A percentile compares a stretch with the other conserved stretches of the same genome.
These are phyloP conservation scores for Sparidentex hasta DNA, from an alignment of 2,797 vertebrate genomes.

Conservation along the genomic window DNA sequence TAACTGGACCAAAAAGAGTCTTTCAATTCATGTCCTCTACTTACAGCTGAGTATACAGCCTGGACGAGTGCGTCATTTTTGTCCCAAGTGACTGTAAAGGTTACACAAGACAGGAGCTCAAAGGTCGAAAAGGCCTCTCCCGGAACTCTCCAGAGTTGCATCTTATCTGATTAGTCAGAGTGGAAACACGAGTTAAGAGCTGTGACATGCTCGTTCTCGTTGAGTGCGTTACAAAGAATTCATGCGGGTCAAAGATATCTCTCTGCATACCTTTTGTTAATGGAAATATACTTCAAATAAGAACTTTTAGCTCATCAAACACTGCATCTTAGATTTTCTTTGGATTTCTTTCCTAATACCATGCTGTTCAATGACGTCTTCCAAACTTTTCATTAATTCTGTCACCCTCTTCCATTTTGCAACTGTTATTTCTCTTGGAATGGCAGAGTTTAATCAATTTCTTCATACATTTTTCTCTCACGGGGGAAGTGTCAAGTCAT, in stretches of 20 bases:
- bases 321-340: neutral
- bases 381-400: neutral
- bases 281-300: neutral
- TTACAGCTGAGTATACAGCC: neutral
- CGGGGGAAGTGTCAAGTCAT: too few relatives aligned
- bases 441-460: neutral
- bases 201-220: constrained; percentile 3
- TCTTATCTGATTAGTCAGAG: constrained; percentile 50
- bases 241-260: neutral
- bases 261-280: neutral
- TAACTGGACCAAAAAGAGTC: neutral
- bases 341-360: neutral
- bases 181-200: neutral
- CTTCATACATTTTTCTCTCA: neutral
- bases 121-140: constrained; percentile 59
- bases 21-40: neutral
- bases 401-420: neutral
- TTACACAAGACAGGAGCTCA: constrained; percentile 49
- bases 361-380: neutral
- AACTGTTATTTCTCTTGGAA: neutral
- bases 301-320: neutral
- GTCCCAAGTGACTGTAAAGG: constrained; percentile 17
- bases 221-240: constrained; percentile 1
- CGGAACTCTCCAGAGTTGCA: constrained; percentile 11
- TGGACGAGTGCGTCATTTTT: neutral